Evolutionary conservation across 2,888 invertebrate species (phyloP), one percentile per base, ranked within the genome.

Genomic region (Abscondita cerata): DNA sequence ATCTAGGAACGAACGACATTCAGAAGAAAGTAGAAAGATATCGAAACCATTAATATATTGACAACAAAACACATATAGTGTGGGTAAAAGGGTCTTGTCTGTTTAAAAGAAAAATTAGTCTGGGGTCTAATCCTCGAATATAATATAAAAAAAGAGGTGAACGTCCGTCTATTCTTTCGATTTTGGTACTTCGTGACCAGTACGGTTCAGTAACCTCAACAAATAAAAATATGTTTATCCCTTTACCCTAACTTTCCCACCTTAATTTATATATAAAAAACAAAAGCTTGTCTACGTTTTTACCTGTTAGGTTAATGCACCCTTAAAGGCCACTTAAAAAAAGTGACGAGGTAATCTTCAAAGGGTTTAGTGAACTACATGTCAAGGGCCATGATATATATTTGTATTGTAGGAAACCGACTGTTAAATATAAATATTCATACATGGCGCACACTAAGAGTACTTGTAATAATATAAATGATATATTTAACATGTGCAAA

Each of bases 61-160:
- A 40, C 36, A 12, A 34, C 16, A 25, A 44, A 54, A 54, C 41
- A 44, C 11, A 25, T 6, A 6, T 4, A 6, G 25, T 25, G 6
- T 25, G 25, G 25, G 25, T 25, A 25, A 25, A 25, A 4, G 25
- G 25, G 6, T 25, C 25, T 25, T 25, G 25, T 25, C 25, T 25
- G 25, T 59, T 62, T 59, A 48, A 36, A 62, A 65, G 65, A 65
- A 65, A 62, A 65, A 65, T 65, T 55, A 52, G 65, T 65, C 65
- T 65, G n/a, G 65, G 59, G 31, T 16, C 52, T 56, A 47, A 48
- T 56, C 47, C 57, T 40, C 54, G 12, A 12, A 13, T 31, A 52
- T 40, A 62, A 52, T 40, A 62, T 18, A 18, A 18, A 65, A 62
- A 65, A 60, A 65, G 50, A 51, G 65, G 62, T 65, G 59, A 65